These are phyloP conservation scores for Aurelia coerulea DNA, from an alignment of 30 jellyfish, hydroid and myxozoan genomes.

Conservation along the genomic window DNA sequence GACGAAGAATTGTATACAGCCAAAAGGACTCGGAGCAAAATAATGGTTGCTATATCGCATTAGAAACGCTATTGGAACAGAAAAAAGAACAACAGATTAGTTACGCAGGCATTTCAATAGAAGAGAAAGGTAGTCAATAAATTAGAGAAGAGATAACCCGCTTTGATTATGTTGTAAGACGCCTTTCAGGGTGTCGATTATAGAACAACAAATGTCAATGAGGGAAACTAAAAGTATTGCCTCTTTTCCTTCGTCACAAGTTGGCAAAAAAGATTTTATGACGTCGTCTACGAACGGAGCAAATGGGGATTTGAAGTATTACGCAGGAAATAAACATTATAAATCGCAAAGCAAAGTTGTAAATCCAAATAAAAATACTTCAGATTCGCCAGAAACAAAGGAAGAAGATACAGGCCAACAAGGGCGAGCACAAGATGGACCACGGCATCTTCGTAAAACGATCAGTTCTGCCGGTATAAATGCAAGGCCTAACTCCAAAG, in stretches of 20 bases:
- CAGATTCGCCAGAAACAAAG: slow-evolving; percentile 22
- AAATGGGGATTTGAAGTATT: slow-evolving; percentile 2
- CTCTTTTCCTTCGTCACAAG: slow-evolving; percentile 16
- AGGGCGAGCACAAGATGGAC: neutral
- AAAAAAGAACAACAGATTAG: neutral
- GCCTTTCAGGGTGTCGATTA: slow-evolving; percentile 42
- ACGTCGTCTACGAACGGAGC: neutral
- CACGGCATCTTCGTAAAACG: slow-evolving; percentile 30
- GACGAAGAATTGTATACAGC: neutral
- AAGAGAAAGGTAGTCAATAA: slow-evolving; percentile 13
- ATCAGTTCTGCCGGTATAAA: slow-evolving; percentile 51
- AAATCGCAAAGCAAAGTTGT: slow-evolving; percentile 22
- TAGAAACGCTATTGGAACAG: slow-evolving; percentile 34
- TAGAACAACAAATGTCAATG: slow-evolving; percentile 52
- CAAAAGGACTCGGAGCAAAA: neutral
- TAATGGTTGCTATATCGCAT: slow-evolving; percentile 23
- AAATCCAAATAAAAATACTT: slow-evolving; percentile 34
- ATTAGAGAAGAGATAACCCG: slow-evolving; percentile 40
- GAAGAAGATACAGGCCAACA: neutral
- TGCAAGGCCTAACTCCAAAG: slow-evolving; percentile 44
- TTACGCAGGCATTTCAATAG: slow-evolving; percentile 31
- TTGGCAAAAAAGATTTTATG: slow-evolving; percentile 11
- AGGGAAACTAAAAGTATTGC: slow-evolving; percentile 23
- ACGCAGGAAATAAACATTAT: slow-evolving; percentile 24
- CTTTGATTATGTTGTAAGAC: slow-evolving; percentile 56